Conservation (phyloP, 2,113 vertebrate species). For the Sander lucioperca region DNA sequence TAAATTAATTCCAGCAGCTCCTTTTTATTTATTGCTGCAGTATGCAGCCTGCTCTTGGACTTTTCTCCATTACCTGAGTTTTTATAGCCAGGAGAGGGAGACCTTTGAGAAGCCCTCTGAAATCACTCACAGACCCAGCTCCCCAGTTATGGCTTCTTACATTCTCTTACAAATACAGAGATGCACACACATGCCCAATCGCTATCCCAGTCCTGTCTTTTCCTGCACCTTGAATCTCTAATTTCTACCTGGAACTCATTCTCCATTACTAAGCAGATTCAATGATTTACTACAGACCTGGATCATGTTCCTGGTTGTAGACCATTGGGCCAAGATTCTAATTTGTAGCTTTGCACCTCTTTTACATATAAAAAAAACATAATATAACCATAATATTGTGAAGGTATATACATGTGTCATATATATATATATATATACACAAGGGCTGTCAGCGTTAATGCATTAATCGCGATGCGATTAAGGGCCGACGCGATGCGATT, state of each 20-base stretch:
- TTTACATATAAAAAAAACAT: not conserved
- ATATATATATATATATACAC: too few relatives aligned
- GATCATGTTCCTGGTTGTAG: conserved; percentile 27
- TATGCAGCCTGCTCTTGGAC: conserved; percentile 68
- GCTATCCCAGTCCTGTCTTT: not conserved
- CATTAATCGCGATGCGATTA: too few relatives aligned
- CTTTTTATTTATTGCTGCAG: conserved; percentile 82
- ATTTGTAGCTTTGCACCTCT: conserved; percentile 31
- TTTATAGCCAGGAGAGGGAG: conserved; percentile 67
- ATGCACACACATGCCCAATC: conserved; percentile 9
- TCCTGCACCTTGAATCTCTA: conserved; percentile 28
- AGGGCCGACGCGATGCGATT: too few relatives aligned
- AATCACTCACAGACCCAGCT: conserved; percentile 72
- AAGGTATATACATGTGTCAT: conserved; percentile 6
- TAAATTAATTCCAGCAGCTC: conserved; percentile 79
- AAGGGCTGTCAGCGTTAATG: too few relatives aligned
- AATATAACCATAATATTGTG: conserved; percentile 26
- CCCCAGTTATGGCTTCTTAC: conserved; percentile 38
- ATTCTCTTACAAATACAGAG: conserved; percentile 30
- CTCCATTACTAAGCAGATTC: conserved; percentile 34
- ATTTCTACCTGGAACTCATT: conserved; percentile 40
- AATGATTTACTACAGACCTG: conserved; percentile 36
- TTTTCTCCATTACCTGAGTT: conserved; percentile 76
- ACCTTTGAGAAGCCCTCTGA: conserved; percentile 74
- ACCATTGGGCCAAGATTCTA: conserved; percentile 16